Conservation (phyloP, 2,797 vertebrate genomes). For the Macropodus opercularis region DNA sequence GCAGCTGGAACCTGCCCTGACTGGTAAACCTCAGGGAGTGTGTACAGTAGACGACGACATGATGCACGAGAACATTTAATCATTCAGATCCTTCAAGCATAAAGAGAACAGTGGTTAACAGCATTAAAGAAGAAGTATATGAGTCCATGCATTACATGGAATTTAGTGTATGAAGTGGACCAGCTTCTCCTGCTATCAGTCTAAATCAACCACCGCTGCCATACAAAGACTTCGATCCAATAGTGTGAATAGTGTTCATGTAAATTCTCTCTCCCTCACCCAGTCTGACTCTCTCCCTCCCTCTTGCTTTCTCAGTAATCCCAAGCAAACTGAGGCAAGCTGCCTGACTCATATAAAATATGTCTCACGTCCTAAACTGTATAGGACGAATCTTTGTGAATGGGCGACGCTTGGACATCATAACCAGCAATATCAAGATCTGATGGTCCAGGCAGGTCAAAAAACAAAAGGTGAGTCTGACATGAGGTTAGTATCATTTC, state of each 20-base stretch:
- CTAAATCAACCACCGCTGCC: constrained; percentile 2
- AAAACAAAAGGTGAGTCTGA: constrained; percentile 31
- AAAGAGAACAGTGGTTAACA: too few species aligned
- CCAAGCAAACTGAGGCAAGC: constrained; percentile 34
- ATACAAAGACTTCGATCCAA: constrained; percentile 3
- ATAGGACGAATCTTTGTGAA: constrained; percentile 50
- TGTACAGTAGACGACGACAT: constrained; percentile 4
- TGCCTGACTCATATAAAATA: constrained; percentile 52
- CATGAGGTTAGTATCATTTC: constrained; percentile 12
- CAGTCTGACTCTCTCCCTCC: constrained; percentile 1
- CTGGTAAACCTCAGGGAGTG: not conserved
- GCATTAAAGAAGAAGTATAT: too few species aligned
- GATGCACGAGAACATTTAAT: not conserved
- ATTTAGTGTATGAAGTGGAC: too few species aligned
- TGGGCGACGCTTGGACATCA: constrained; percentile 34
- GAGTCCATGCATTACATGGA: not conserved
- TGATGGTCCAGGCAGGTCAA: constrained; percentile 29
- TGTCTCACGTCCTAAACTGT: constrained; percentile 57
- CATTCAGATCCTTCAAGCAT: not conserved
- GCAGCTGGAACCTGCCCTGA: constrained; percentile 8
- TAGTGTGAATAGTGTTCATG: not conserved
- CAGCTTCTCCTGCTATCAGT: not conserved
- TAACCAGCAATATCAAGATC: constrained; percentile 30
- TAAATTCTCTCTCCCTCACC: not conserved
- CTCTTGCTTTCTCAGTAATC: not conserved